Evolutionary conservation across 2,113 vertebrate genomes (phyloP).

Genomic region (Brachypodius melanocephalos): DNA sequence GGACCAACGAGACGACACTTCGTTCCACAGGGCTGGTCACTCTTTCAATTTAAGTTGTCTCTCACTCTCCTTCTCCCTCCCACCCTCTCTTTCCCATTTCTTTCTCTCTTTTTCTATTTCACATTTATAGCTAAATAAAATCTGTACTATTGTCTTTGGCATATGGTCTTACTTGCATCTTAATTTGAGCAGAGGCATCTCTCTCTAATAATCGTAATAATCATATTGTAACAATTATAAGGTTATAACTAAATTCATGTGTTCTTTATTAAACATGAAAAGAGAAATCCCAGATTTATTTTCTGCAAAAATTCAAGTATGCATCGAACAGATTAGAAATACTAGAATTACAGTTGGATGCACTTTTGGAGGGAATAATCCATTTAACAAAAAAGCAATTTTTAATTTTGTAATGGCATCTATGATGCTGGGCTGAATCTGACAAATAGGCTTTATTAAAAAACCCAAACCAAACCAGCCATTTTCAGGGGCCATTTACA

Average conservation of each 20-base stretch:
- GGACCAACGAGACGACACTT: rapidly evolving
- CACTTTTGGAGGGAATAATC: neutral
- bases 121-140: neutral
- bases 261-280: neutral
- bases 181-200: neutral
- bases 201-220: neutral
- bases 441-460: neutral
- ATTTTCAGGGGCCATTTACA: neutral
- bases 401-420: neutral
- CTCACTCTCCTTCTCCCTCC: neutral
- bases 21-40: neutral
- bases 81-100: neutral
- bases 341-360: neutral
- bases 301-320: neutral
- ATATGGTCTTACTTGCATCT: neutral
- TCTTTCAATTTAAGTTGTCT: neutral
- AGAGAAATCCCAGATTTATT: neutral
- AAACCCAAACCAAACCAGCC: neutral
- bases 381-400: neutral
- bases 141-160: neutral
- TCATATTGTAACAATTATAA: neutral
- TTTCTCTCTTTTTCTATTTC: neutral
- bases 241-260: neutral
- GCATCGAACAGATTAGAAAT: neutral
- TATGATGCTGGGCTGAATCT: neutral